These are phyloP conservation scores for Apotomis turbidana DNA, from an alignment of 2,888 invertebrate genomes.

Conservation along the genomic window DNA sequence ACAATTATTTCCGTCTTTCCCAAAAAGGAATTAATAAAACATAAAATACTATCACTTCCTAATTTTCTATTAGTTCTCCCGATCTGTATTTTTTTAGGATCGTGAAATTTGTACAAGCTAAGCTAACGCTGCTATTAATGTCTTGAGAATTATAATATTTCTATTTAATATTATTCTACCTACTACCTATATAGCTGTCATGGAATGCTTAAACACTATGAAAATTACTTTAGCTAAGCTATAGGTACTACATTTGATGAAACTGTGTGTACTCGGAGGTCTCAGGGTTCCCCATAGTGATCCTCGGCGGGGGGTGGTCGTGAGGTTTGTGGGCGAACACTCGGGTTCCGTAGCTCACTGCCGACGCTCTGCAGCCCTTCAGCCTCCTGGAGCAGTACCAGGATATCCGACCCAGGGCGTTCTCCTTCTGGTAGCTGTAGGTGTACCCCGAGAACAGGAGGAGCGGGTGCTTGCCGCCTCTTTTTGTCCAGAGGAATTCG, in stretches of 20 bases:
- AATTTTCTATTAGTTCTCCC: too few species aligned
- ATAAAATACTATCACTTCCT: too few species aligned
- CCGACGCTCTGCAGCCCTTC: slow-evolving; percentile 73
- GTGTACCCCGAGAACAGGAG: slow-evolving; percentile 71
- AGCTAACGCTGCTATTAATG: too few species aligned
- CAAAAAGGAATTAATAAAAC: not conserved
- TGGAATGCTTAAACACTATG: not conserved
- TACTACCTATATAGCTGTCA: not conserved
- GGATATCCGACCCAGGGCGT: slow-evolving; percentile 72
- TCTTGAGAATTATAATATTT: not conserved
- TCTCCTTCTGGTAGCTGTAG: slow-evolving; percentile 76
- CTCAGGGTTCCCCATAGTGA: slow-evolving; percentile 37
- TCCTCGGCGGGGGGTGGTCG: slow-evolving; percentile 69
- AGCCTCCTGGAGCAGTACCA: slow-evolving; percentile 78
- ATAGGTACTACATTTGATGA: too few species aligned
- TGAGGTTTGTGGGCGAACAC: slow-evolving; percentile 63
- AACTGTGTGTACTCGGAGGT: not conserved
- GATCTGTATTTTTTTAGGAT: not conserved
- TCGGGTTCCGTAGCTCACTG: slow-evolving; percentile 66
- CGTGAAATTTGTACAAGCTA: too few species aligned
- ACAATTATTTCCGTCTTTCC: not conserved
- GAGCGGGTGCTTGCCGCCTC: slow-evolving; percentile 75
- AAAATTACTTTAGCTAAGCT: not conserved
- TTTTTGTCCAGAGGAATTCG: slow-evolving; percentile 72
- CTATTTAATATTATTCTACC: not conserved